Percentiles rank a stretch among this genome's conserved stretches.
Evolutionary conservation across 1,140 invertebrate genomes (phyloP).

Genomic region (Bilobella aurantiaca): DNA sequence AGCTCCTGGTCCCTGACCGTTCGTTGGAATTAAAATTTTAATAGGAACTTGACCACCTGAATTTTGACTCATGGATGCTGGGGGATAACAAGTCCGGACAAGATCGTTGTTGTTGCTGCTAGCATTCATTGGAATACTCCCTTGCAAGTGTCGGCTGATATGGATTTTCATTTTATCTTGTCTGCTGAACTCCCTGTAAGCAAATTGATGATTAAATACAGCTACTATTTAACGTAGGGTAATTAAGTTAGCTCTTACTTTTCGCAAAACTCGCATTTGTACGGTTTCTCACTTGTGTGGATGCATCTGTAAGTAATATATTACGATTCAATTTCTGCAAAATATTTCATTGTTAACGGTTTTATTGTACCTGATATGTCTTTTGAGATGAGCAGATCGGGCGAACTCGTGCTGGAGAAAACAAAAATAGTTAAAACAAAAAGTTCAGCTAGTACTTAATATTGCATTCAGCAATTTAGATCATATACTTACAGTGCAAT

Average conservation of each 20-base stretch:
- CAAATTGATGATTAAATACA: no score
- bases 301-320: no score
- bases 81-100: slow-evolving; percentile 8
- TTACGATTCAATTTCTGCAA: no score
- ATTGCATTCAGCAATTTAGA: background rate
- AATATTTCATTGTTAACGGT: no score
- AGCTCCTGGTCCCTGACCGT: background rate
- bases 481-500: slow-evolving; percentile 18
- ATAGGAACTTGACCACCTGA: slow-evolving; percentile 11
- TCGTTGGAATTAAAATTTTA: slow-evolving; percentile 11
- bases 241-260: background rate
- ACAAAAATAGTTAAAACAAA: background rate
- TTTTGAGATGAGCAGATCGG: slow-evolving; percentile 26
- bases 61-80: slow-evolving; percentile 9
- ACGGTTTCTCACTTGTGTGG: slow-evolving; percentile 29
- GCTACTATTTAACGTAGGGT: no score
- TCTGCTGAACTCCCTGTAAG: slow-evolving; percentile 13
- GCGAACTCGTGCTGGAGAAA: slow-evolving; percentile 21
- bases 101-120: slow-evolving; percentile 1
- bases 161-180: slow-evolving; percentile 30
- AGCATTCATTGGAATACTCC: background rate
- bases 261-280: slow-evolving; percentile 21
- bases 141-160: slow-evolving; percentile 23
- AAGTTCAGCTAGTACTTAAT: no score
- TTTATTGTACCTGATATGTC: no score